A percentile compares a stretch with the other conserved stretches of the same genome.
Evolutionary conservation across 2,888 invertebrate species (phyloP).

Genomic region (Protodeltote pygarga): DNA sequence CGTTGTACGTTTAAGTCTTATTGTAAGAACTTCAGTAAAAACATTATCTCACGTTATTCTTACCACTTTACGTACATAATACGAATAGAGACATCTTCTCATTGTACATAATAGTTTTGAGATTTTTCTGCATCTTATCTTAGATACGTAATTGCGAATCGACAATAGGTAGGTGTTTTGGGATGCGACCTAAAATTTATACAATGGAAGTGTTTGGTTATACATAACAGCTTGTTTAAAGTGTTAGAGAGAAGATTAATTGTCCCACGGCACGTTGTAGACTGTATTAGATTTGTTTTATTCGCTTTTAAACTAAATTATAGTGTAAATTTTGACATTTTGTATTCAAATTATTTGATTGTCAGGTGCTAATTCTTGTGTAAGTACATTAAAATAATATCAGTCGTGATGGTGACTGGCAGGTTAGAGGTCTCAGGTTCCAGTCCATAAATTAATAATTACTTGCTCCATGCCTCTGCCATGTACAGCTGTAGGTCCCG

Average conservation of each 20-base stretch:
- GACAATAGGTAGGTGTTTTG: constrained; percentile 55
- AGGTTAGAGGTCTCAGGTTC: too few relatives aligned
- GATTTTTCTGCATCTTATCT: constrained; percentile 50
- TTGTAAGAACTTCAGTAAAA: constrained; percentile 60
- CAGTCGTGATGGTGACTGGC: too few relatives aligned
- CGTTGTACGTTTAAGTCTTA: constrained; percentile 57
- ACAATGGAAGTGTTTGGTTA: constrained; percentile 42
- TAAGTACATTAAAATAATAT: too few relatives aligned
- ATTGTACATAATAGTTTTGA: constrained; percentile 47
- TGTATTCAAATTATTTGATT: too few relatives aligned
- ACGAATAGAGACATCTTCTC: constrained; percentile 48
- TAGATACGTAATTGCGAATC: constrained; percentile 48
- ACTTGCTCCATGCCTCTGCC: too few relatives aligned
- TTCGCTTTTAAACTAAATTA: too few relatives aligned
- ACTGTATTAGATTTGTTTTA: constrained; percentile 10
- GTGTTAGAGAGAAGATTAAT: constrained; percentile 8
- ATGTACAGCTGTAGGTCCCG: too few relatives aligned
- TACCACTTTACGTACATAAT: constrained; percentile 47
- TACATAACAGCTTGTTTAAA: constrained; percentile 11
- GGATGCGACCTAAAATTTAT: constrained; percentile 41
- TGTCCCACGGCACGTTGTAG: constrained; percentile 15
- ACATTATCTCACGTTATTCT: constrained; percentile 54
- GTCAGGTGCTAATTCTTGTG: too few relatives aligned
- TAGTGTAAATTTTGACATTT: too few relatives aligned
- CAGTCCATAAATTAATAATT: too few relatives aligned